Evolutionary conservation across 2,113 vertebrate genomes (phyloP), one percentile per base, ranked within the genome.

Genomic region (Gymnobelideus leadbeateri): DNA sequence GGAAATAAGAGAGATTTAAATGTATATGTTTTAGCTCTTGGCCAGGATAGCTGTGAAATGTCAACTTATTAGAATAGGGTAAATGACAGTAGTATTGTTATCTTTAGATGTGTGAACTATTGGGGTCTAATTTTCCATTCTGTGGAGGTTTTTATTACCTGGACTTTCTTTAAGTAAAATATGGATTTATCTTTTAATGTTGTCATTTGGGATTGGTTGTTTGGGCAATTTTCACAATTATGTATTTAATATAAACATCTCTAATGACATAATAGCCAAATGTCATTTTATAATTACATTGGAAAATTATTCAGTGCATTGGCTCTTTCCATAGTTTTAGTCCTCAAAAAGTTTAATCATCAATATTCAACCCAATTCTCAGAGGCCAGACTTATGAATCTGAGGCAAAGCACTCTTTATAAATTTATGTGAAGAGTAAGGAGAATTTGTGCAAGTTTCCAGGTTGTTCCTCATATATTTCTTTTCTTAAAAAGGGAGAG

Each of bases 91-190:
- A 24, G 1, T 37, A 50, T 91, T 77, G 93, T 92, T 91, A n/a
- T 16, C 12, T 53, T 52, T 49, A 0, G 43, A 0, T 84, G 54
- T 95, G 50, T 26, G 37, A 51, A 91, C 90, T 96, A 89, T 95
- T 26, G 68, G 90, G 93, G n/a, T 89, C 21, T 94, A 94, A 90
- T 91, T 92, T 96, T 91, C 43, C 93, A 51, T 57, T 97, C 91
- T 96, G 23, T 54, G 84, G 6, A 89, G 89, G 11, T 28, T 11
- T 77, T 91, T 93, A 89, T 89, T 89, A 55, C 21, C 26, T 26
- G 23, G 95, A 19, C 92, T 43, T 94, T 96, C 46, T 95, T 96
- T 92, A 11, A 97, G 92, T 93, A 94, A 96, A 95, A 89, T 12
- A 3, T 21, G 8, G 91, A 91, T 91, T 96, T 93, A 8, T 92